Evolutionary conservation across 2,888 invertebrate species (phyloP).

Genomic region (Cancer borealis): DNA sequence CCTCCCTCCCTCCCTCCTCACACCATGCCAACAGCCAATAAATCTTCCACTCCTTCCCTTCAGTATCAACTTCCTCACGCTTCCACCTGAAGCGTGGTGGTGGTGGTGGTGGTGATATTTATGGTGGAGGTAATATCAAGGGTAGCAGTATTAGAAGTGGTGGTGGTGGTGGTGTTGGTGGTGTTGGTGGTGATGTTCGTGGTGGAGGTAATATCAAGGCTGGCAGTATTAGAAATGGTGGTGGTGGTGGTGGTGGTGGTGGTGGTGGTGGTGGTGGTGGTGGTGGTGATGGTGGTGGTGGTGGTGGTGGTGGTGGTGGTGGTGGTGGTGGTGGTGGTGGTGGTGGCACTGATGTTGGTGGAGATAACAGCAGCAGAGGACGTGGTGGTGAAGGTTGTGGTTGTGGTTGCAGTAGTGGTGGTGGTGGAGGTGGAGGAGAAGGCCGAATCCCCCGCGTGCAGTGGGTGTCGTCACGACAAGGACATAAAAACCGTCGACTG

Average conservation of each 20-base stretch:
- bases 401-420: background rate
- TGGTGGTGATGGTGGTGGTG: constrained; percentile 33
- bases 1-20: constrained; percentile 13
- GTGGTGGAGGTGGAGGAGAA: background rate
- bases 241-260: background rate
- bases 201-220: background rate
- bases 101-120: background rate
- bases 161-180: background rate
- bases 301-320: background rate
- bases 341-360: background rate
- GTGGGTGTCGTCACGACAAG: constrained; percentile 69
- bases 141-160: too few species aligned
- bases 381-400: background rate
- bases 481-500: constrained; percentile 63
- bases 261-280: background rate
- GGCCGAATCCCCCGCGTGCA: constrained; percentile 52
- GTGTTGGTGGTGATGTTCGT: background rate
- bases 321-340: constrained; percentile 25
- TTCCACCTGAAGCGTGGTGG: background rate
- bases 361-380: background rate
- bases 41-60: constrained; percentile 3
- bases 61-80: constrained; percentile 37
- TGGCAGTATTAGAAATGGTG: too few species aligned
- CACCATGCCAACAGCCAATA: background rate
- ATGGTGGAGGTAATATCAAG: too few species aligned